Evolutionary conservation across 2,113 vertebrate genomes (phyloP).

Genomic region (Dolichotis patagonum): DNA sequence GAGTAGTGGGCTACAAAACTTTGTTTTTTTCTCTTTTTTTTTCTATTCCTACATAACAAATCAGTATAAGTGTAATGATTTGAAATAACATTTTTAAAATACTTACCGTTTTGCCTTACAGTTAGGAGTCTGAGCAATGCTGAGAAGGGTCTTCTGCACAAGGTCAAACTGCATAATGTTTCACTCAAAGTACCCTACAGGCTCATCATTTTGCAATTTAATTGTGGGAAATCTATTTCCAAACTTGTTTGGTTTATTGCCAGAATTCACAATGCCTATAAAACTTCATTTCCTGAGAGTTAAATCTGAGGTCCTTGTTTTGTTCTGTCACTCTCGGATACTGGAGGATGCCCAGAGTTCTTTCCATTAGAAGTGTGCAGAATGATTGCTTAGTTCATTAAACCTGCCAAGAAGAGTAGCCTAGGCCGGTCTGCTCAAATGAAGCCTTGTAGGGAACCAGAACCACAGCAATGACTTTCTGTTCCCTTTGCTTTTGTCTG

Average conservation of each 20-base stretch:
- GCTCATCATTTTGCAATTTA: background rate
- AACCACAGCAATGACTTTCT: background rate
- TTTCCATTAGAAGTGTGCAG: background rate
- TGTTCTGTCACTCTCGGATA: background rate
- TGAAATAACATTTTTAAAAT: background rate
- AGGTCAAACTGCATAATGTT: background rate
- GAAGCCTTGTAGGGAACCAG: background rate
- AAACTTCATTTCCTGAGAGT: background rate
- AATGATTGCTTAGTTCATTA: background rate
- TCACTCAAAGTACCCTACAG: background rate
- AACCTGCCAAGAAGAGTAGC: background rate
- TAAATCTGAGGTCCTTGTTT: background rate
- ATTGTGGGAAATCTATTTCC: background rate
- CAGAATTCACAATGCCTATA: background rate
- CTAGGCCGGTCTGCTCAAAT: background rate
- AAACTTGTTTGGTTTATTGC: background rate
- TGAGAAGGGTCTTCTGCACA: background rate
- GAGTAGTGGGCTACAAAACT: background rate
- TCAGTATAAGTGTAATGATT: background rate
- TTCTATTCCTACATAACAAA: background rate
- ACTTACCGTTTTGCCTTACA: background rate
- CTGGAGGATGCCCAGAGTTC: background rate
- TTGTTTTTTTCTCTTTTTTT: background rate
- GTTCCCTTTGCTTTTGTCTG: background rate
- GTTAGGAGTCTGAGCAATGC: background rate